Evolutionary conservation across 2,888 invertebrate species (phyloP).

Genomic region (Formica aserva): DNA sequence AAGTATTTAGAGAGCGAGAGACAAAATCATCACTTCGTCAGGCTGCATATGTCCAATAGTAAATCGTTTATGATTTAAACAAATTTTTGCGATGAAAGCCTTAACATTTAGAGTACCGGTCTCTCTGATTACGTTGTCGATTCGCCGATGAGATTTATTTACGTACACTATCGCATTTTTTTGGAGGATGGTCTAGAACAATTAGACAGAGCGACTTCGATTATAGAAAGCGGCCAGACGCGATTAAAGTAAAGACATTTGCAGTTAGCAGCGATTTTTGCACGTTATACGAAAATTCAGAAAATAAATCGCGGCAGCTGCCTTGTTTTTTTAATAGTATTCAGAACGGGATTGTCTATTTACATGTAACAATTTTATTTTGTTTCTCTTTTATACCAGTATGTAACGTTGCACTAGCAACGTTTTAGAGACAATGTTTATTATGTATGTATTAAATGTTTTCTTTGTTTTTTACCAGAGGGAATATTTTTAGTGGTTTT

Average conservation of each 20-base stretch:
- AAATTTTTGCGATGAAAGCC: slow-evolving; percentile 59
- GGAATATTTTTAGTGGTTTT: slow-evolving; percentile 79
- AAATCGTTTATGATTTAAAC: slow-evolving; percentile 49
- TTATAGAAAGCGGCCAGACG: slow-evolving; percentile 9
- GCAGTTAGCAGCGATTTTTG: slow-evolving; percentile 3
- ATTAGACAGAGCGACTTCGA: not conserved
- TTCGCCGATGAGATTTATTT: slow-evolving; percentile 60
- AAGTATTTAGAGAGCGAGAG: slow-evolving; percentile 28
- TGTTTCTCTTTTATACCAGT: slow-evolving; percentile 68
- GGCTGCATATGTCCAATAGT: slow-evolving; percentile 21
- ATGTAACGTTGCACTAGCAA: slow-evolving; percentile 53
- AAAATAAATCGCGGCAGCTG: slow-evolving; percentile 4
- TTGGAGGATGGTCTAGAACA: slow-evolving; percentile 2
- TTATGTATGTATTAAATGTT: slow-evolving; percentile 64
- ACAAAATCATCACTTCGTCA: slow-evolving; percentile 31
- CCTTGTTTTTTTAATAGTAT: slow-evolving; percentile 6
- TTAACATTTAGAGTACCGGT: slow-evolving; percentile 55
- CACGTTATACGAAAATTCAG: not conserved
- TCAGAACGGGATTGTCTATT: slow-evolving; percentile 54
- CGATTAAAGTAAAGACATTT: slow-evolving; percentile 24
- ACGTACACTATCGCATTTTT: not conserved
- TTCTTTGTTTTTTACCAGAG: slow-evolving; percentile 40
- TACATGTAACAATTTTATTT: slow-evolving; percentile 75
- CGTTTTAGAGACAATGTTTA: slow-evolving; percentile 65
- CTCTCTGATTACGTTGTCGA: slow-evolving; percentile 48